Evolutionary conservation across 1,140 invertebrate genomes (phyloP), one percentile per base, ranked within the genome.

Genomic region (Drosophila equinoxialis): DNA sequence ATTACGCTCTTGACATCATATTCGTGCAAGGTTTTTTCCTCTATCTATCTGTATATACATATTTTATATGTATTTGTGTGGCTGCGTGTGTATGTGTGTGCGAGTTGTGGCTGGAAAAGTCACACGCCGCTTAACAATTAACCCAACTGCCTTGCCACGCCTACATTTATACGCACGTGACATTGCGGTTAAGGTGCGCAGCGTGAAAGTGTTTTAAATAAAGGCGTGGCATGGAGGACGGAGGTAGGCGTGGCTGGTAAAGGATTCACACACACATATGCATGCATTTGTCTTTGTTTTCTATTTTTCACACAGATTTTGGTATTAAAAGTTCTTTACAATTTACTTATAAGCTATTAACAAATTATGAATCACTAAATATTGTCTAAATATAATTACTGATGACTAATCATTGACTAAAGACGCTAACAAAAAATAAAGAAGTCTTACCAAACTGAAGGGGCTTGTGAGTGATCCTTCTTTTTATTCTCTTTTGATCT

Each of bases 1-100:
- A 85, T 85, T 85, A 85, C 74, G 81, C 81, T 85, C 81, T 85
- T 85, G 77, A 85, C 81, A 85, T 85, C 81, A 85, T 81, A 85
- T 85, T 85, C 81, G 68, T 85, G 75, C 74, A 73, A 77, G 74
- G 74, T 85, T 85, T 81, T 77, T 69, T 23, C 58, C 45, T 17
- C 42, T 62, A 48, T 63, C 10, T 13, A 7, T 51, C 2, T 11
- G 37, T 39, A 39, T 39, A 11, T 13, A 11, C 10, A 5, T 1
- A 13, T 11, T 39, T 13, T 60, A 30, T 30, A 30, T 26, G 13
- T n/a, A 11, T 54, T 20, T 61, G 60, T 60, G 60, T 65, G 66
- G 51, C 45, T 55, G 41, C 39, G 17, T 57, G 58, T 57, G 23
- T 17, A 1, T 26, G 42, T 59, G 72, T 10, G 20, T 33, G 59